Base-by-base conservation (phyloP, 37 sponge, comb jelly and placozoan genomes). In the Bolinopsis microptera region DNA sequence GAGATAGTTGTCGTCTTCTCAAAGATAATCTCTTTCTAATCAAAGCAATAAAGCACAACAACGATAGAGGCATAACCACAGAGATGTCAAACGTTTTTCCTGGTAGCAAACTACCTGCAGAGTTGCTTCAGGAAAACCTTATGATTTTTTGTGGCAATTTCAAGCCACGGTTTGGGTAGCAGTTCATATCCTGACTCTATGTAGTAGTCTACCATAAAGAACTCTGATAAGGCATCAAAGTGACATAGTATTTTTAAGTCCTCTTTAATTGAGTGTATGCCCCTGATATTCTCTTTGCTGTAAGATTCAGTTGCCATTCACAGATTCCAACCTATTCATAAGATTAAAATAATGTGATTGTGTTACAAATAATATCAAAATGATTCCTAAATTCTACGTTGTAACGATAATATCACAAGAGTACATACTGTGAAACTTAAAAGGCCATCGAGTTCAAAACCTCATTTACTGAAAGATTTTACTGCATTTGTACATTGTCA, bases 191-290 rank as follows among this genome's bases (percentile, higher is more conserved):
- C 90, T 24, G 34, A 23, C 26, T 41, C 16, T 13, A 48, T 41
- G 30, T 86, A 41, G 61, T 24, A 86, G 3, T 86, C 90, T 1
- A 86, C 25, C 90, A 86, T 86, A 27, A 86, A 86, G 39, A 86
- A 86, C 1, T 86, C 61, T 77, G 80, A 77, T 32, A 77, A 77
- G 3, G 33, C 21, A 3, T 77, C 35, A 32, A 77, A 77, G 35
- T 32, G 13, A 16, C 33, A 21, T 32, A 77, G 16, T 22, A 77
- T 31, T 77, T 77, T 77, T 36, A 77, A 77, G 32, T 77, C 80
- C 18, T 77, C 80, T 32, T 9, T 21, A 8, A 72, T 72, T 72
- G 61, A 48, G 13, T 13, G 13, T 48, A 18, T 5, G 9, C 5
- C 9, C 13, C 61, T 48, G 9, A 18, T 5, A n/a, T n/a, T n/a